Conservation (phyloP, 2,888 invertebrate genomes). For the Ypsolopha sequella region DNA sequence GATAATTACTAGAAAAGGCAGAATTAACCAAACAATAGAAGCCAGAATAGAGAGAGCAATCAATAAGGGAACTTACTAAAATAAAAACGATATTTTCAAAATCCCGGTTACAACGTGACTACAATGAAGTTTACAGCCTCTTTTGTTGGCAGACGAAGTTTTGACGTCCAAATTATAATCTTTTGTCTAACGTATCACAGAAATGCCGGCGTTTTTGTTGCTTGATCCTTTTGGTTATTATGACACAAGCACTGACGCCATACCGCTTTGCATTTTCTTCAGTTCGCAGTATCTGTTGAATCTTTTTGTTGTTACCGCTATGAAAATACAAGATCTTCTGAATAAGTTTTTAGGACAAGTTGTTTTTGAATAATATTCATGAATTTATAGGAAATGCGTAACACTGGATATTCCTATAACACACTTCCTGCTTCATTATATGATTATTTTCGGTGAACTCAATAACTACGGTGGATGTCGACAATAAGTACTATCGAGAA, state of each 20-base stretch:
- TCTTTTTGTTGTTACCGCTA: not conserved
- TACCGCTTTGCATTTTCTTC: conserved; percentile 16
- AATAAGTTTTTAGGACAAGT: no score
- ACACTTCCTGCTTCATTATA: not conserved
- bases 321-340: not conserved
- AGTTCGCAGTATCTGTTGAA: conserved; percentile 6
- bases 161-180: conserved; percentile 24
- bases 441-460: not conserved
- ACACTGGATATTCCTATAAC: not conserved
- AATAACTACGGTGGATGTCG: not conserved
- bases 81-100: conserved; percentile 25
- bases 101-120: conserved; percentile 27
- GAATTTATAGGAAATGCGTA: no score
- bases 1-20: conserved; percentile 24
- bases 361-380: no score
- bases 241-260: conserved; percentile 14
- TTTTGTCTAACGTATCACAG: conserved; percentile 29
- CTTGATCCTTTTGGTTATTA: conserved; percentile 9
- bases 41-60: conserved; percentile 22
- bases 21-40: conserved; percentile 31
- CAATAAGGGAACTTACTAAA: conserved; percentile 18
- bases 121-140: conserved; percentile 44
- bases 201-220: conserved; percentile 29
- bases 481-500: no score
- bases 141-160: conserved; percentile 29